These are phyloP conservation scores for Natator depressus DNA, from an alignment of 2,113 vertebrate genomes.

Conservation along the genomic window DNA sequence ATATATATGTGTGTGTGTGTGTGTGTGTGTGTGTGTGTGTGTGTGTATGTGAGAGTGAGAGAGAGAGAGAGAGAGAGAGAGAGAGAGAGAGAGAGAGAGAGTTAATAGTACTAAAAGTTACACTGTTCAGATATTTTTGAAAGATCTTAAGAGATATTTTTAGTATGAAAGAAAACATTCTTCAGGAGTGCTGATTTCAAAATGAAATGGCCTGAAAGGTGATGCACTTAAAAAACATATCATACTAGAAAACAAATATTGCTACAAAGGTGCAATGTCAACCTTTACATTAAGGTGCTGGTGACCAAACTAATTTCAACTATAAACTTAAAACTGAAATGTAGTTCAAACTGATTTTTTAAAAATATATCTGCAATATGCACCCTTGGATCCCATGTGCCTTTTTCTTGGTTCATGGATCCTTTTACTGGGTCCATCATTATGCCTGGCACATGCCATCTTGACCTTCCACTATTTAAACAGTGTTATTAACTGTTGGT, in stretches of 20 bases:
- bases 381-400: fast-evolving
- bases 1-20: not conserved
- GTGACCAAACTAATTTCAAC: too few relatives aligned
- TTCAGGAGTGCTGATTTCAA: not conserved
- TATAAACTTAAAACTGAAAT: not conserved
- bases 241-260: not conserved
- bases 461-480: not conserved
- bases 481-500: fast-evolving
- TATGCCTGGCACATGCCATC: not conserved
- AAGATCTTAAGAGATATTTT: not conserved
- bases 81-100: not conserved
- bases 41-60: too few relatives aligned
- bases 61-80: too few relatives aligned
- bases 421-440: not conserved
- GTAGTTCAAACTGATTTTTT: not conserved
- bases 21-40: too few relatives aligned
- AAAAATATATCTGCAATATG: not conserved
- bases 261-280: not conserved
- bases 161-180: not conserved
- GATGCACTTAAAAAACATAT: not conserved
- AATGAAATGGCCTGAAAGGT: not conserved
- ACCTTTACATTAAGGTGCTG: not conserved
- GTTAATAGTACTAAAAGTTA: fast-evolving
- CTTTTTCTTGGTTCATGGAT: not conserved
- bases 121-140: not conserved